Evolutionary conservation across 1,140 invertebrate genomes (phyloP).

Genomic region (Drosophila repleta): DNA sequence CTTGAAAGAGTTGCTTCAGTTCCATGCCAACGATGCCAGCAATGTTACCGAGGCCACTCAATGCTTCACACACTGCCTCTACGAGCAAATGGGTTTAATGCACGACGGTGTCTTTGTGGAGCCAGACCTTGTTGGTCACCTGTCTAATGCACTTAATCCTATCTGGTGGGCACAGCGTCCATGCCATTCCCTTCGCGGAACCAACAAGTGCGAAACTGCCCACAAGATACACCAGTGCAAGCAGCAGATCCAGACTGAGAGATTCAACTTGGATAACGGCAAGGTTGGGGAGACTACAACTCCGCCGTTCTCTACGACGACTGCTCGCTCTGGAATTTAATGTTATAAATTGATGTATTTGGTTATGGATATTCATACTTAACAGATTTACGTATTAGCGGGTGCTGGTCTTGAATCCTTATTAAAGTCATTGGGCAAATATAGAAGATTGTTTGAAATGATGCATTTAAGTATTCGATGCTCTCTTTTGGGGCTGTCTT

Average conservation of each 20-base stretch:
- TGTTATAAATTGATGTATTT: neutral
- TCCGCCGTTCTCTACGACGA: neutral
- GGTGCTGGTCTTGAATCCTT: too few species aligned
- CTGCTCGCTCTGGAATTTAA: neutral
- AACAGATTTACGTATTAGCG: too few species aligned
- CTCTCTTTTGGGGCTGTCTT: neutral
- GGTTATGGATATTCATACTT: neutral
- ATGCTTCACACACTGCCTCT: conserved; percentile 5
- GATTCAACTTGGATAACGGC: neutral
- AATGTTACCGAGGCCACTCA: conserved; percentile 2
- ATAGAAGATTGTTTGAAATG: neutral
- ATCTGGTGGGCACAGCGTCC: neutral
- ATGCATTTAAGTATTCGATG: conserved; percentile 3
- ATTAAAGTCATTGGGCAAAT: neutral
- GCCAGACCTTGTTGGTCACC: neutral
- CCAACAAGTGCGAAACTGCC: conserved; percentile 9
- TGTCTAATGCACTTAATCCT: neutral
- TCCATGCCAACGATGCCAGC: neutral
- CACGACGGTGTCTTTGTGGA: conserved; percentile 5
- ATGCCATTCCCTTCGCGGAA: neutral
- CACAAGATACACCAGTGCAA: conserved; percentile 2
- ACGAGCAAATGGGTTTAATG: conserved; percentile 1
- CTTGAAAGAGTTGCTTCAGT: neutral
- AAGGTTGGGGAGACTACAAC: neutral
- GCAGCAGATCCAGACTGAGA: neutral